Conservation (phyloP, 64 coral and sea anemone genomes). For the Dendrophyllia cribrosa region DNA sequence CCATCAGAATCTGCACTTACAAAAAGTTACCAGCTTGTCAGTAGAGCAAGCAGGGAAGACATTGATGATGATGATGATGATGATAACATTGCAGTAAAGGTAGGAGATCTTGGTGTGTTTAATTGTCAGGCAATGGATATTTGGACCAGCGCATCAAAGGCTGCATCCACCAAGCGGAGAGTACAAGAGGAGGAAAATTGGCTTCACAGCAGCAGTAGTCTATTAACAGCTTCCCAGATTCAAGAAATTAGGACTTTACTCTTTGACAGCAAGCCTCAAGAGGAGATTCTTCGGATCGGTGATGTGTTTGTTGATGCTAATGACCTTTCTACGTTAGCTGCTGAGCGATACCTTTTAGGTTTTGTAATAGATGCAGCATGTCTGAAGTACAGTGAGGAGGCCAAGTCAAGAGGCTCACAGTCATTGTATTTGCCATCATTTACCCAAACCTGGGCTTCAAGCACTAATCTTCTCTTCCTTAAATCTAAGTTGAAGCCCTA, state of each 20-base stretch:
- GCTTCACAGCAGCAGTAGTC: background rate
- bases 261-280: background rate
- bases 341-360: slow-evolving; percentile 19
- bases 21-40: background rate
- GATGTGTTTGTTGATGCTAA: slow-evolving; percentile 8
- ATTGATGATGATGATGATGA: slow-evolving; percentile 3
- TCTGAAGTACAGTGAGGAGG: slow-evolving; percentile 7
- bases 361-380: slow-evolving; percentile 42
- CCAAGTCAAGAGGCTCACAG: background rate
- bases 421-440: background rate
- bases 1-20: background rate
- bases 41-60: background rate
- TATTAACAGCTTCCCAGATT: background rate
- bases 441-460: background rate
- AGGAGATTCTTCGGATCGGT: background rate
- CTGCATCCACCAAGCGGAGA: background rate
- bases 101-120: slow-evolving; percentile 26
- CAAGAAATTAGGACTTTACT: background rate
- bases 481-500: background rate
- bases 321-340: slow-evolving; percentile 8
- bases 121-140: slow-evolving; percentile 5
- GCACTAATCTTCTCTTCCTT: background rate
- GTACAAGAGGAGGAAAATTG: slow-evolving; percentile 7
- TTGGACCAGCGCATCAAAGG: slow-evolving; percentile 8
- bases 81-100: background rate